Evolutionary conservation across 2,113 vertebrate species (phyloP).

Genomic region (Istiophorus platypterus): DNA sequence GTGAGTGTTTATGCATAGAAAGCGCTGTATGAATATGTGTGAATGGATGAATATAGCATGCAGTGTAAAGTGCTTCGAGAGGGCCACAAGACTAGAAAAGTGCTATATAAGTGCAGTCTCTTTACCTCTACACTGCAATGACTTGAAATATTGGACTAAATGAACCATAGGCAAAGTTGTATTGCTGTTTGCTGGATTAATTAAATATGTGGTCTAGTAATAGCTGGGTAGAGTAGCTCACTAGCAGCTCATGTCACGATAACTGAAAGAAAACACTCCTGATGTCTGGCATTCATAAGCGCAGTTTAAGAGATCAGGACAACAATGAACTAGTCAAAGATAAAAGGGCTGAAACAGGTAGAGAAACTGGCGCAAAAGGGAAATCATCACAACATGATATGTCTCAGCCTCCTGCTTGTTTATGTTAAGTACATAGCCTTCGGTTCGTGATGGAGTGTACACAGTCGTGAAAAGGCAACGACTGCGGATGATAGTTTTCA

Average conservation of each 20-base stretch:
- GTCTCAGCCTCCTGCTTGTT: conserved; percentile 27
- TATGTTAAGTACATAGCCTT: background rate
- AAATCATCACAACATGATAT: background rate
- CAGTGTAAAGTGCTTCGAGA: too few relatives aligned
- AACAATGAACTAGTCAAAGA: background rate
- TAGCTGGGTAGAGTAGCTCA: background rate
- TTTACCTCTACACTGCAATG: background rate
- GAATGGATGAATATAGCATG: too few relatives aligned
- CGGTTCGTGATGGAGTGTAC: background rate
- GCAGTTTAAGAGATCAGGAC: background rate
- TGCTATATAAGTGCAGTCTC: too few relatives aligned
- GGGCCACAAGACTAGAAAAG: too few relatives aligned
- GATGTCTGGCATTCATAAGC: conserved; percentile 34
- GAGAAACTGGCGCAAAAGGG: background rate
- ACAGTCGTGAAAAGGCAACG: background rate
- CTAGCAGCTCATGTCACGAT: conserved; percentile 15
- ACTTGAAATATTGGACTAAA: background rate
- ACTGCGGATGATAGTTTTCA: conserved; percentile 7
- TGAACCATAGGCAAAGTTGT: background rate
- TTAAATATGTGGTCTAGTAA: conserved; percentile 7
- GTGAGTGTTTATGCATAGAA: too few relatives aligned
- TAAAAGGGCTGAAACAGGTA: background rate
- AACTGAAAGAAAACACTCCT: conserved; percentile 53
- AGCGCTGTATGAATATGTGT: too few relatives aligned
- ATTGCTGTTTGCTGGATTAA: background rate